Evolutionary conservation across 2,797 vertebrate species (phyloP), one percentile per base, ranked within the genome.

Genomic region (Enteromius thamalakanensis): DNA sequence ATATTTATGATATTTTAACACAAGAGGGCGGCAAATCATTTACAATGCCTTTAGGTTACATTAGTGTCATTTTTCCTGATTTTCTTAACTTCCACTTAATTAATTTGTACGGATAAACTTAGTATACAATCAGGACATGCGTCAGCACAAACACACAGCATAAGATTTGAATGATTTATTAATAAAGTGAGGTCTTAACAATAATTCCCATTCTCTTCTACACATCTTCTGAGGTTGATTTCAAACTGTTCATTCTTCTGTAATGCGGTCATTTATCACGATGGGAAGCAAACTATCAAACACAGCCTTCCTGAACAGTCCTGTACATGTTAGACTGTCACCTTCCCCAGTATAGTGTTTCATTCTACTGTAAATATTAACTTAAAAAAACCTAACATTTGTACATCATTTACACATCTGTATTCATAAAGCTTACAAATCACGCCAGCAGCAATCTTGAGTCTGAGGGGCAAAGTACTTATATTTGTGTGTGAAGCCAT

Each of bases 361-460:
- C 62, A 49, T 81, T 85, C 74, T 83, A 88, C 79, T 62, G 84
- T 83, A 85, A 85, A 90, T 82, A 86, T 89, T 90, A 86, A 89
- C 83, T 88, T 86, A 80, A 78, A 77, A 81, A 85, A 86, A 84
- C 14, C 29, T 77, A 83, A 42, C 77, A 84, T 90, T 89, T 88
- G 83, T 87, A 88, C 89, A 90, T 88, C 80, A 90, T 90, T 88
- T 88, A 90, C 88, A 90, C 69, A 89, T 85, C 34, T 71, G 84
- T 86, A 80, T 86, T 87, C 76, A 86, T 87, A 87, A 89, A 89
- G 88, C 87, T 87, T 85, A 85, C 62, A 85, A 62, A 85, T 75
- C 49, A 86, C 84, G 75, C 83, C 86, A 87, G 85, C 82, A 90
- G 84, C 83, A 89, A 76, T 84, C 76, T 62, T 83, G 78, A 80